Conservation (phyloP, 92 coral and sea anemone genomes). For the Porites evermanni region DNA sequence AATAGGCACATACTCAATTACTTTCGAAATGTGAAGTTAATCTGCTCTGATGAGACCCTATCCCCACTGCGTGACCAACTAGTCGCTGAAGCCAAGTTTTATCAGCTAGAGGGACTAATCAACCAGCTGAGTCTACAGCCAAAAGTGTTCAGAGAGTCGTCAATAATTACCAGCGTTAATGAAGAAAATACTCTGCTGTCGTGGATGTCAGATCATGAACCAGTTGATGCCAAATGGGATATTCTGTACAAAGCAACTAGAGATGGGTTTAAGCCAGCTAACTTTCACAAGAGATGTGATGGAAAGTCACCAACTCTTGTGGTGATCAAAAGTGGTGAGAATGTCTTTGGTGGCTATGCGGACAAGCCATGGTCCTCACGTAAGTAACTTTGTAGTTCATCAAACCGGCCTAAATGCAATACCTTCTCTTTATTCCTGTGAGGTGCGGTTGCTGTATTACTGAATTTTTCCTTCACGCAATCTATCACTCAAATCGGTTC, state of each 20-base stretch:
- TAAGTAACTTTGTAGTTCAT: background rate
- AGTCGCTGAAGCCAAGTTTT: too few species aligned
- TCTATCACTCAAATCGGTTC: too few species aligned
- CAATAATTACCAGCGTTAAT: conserved; percentile 11
- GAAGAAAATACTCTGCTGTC: conserved; percentile 36
- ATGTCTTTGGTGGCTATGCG: conserved; percentile 42
- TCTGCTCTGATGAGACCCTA: too few species aligned
- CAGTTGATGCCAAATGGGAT: background rate
- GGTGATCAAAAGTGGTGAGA: conserved; percentile 33
- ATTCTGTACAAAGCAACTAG: conserved; percentile 39
- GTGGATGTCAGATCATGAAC: conserved; percentile 39
- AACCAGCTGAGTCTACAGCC: too few species aligned
- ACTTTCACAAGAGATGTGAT: conserved; percentile 66
- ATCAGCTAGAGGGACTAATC: too few species aligned
- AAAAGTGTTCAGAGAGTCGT: conserved; percentile 1
- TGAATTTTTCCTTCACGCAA: too few species aligned
- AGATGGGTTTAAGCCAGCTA: background rate
- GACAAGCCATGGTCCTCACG: background rate
- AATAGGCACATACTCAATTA: too few species aligned
- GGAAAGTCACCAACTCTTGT: conserved; percentile 59
- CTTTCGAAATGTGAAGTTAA: too few species aligned
- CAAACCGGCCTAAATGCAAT: too few species aligned
- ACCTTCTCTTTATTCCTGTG: too few species aligned
- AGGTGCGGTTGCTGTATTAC: too few species aligned
- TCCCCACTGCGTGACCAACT: too few species aligned